These are phyloP conservation scores for Apis florea DNA, from an alignment of 1,140 invertebrate genomes.

Conservation along the genomic window DNA sequence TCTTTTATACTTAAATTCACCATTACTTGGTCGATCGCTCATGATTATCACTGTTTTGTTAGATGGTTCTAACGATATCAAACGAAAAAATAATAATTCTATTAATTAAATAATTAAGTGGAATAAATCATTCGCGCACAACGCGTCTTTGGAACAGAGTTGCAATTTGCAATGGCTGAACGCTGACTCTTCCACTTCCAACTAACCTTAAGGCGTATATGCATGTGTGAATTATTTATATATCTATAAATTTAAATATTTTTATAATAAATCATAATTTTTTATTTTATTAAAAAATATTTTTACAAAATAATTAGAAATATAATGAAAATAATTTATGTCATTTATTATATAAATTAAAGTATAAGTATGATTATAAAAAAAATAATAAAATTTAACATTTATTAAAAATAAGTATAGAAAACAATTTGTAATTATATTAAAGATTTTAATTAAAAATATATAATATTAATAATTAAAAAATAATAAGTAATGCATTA, in stretches of 20 bases:
- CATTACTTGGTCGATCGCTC: constrained; percentile 75
- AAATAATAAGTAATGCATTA: background rate
- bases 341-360: no score
- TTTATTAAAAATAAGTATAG: background rate
- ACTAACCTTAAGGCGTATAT: constrained; percentile 17
- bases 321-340: background rate
- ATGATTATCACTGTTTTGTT: constrained; percentile 49
- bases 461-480: background rate
- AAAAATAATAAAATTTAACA: background rate
- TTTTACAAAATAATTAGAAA: background rate
- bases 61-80: background rate
- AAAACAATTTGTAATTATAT: background rate
- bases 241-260: background rate
- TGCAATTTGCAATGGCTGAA: constrained; percentile 41
- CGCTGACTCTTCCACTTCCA: background rate
- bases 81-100: background rate
- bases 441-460: background rate
- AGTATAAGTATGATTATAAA: background rate
- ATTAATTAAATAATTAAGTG: background rate
- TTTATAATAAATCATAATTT: background rate
- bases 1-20: constrained; percentile 72
- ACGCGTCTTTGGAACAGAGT: background rate
- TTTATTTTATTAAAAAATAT: background rate
- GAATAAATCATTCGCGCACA: background rate
- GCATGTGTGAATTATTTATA: background rate